Base-by-base conservation (phyloP, 2,113 vertebrate species). In the Perognathus longimembris region DNA sequence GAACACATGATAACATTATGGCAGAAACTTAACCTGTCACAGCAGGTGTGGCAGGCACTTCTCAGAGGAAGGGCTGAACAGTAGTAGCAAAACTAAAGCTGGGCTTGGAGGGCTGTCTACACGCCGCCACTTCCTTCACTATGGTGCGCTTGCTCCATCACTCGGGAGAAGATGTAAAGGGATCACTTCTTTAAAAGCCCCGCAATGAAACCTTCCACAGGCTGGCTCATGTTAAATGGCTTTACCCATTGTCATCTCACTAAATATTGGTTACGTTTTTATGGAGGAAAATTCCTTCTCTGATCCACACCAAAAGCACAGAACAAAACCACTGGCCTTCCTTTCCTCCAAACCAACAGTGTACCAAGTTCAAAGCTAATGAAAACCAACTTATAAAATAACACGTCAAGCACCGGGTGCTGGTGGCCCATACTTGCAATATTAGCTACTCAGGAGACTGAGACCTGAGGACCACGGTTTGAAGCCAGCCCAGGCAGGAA, bases 321-420 rank as follows among this genome's bases (percentile, higher is more conserved):
- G 32, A 45, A 57, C 32, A 54, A 38, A 30, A 5, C 3, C 9
- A 77, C 38, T 70, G 75, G 64, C 1, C 61, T 83, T 85, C 74
- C 26, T 67, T 2, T 63, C 54, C 21, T 88, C 64, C 69, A 85
- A 34, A 93, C 32, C 42, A 2, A 79, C 67, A 85, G 83, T 2
- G 7, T n/a, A n/a, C 21, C 54, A 59, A 76, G 59, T 45, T 88
- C 50, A 86, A 91, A 89, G 64, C 11, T 40, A 77, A 57, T 20
- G 36, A 90, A 92, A 92, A 45, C 36, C 64, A 61, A 85, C 78
- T 59, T 64, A 81, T 34, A 30, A 85, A 76, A 12, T 24, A 28
- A 80, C 2, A 36, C 54, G 18, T 66, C 54, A 57, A 30, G 67
- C 24, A 54, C 50, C 4, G 50, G 15, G 50, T 4, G 14, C 50